Base-by-base conservation (phyloP, 2,888 invertebrate species). In the Pyrrhosoma nymphula region DNA sequence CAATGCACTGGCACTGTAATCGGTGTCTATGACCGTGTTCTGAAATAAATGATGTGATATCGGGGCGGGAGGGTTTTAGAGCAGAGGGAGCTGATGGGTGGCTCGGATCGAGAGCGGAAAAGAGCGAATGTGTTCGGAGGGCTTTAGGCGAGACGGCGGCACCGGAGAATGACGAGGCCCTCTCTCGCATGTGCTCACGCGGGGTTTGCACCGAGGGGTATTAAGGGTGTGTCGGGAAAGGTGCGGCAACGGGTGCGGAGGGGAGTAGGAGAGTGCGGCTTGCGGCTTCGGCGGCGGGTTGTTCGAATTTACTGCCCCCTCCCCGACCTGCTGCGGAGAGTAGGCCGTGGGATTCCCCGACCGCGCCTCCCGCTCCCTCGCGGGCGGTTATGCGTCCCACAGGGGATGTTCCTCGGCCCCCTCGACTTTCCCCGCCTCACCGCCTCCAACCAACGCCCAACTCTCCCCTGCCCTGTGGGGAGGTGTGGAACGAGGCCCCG, bases 261-360 rank as follows among this genome's bases (percentile, higher is more conserved):
- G 90, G 91, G 35, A 63, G 35, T 39, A 47, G 35, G 30, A 26
- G 35, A 35, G 82, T 35, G 82, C 82, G 82, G 30, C 26, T 16
- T 47, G 82, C 26, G 23, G 82, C 23, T 82, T 23, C 35, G 82
- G 82, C 82, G 23, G 93, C 69, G 93, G 93, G 93, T 47, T 75
- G 63, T 75, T 75, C 63, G 93, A 93, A 93, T 93, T 93, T 93
- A 93, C 93, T 47, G 69, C 75, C 69, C 91, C 63, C 91, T 18
- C 35, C 91, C 47, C 47, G 47, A 47, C 47, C 47, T 47, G 47
- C 55, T 56, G 47, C 55, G 90, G 60, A 63, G 56, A 56, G 63
- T 63, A 39, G 91, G 60, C 26, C 63, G 60, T 26, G 35, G 47
- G 60, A 69, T 69, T 69, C 82, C 82, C 60, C 60, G 16, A 60